A percentile compares a stretch with the other conserved stretches of the same genome.
These are phyloP conservation scores for Tenualosa thibaudeaui DNA, from an alignment of 2,797 vertebrate genomes.

Conservation along the genomic window DNA sequence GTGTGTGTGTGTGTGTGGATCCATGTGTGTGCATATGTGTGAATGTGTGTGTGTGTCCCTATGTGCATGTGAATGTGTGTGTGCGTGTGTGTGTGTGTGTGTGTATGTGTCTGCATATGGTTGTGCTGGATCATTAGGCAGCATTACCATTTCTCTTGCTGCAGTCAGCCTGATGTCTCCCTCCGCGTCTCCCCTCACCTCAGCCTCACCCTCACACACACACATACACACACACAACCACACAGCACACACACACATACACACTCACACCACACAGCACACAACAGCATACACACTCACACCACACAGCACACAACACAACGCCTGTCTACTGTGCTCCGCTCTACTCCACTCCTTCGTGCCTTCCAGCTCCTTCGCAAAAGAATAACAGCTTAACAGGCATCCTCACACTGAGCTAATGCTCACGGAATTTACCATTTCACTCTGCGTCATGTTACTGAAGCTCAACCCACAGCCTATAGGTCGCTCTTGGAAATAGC, in stretches of 20 bases:
- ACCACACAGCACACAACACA: too few relatives aligned
- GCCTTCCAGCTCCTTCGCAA: background rate
- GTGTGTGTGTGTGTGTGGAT: background rate
- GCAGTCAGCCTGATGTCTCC: conserved; percentile 25
- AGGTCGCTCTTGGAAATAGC: background rate
- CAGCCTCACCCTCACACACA: background rate
- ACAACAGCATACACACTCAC: too few relatives aligned
- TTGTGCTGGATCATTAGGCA: conserved; percentile 9
- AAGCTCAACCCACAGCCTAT: background rate
- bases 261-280: too few relatives aligned
- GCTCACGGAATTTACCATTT: background rate
- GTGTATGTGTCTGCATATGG: conserved; percentile 12
- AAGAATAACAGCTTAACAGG: conserved; percentile 6
- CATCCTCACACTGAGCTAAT: conserved; percentile 8
- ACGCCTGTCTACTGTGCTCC: background rate
- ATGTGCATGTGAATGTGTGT: background rate
- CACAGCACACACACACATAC: too few relatives aligned
- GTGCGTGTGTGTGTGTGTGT: conserved; percentile 1
- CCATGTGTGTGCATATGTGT: conserved; percentile 1
- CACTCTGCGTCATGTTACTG: background rate
- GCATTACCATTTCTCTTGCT: conserved; percentile 24
- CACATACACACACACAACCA: too few relatives aligned
- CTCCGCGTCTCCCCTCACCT: background rate
- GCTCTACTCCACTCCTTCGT: background rate
- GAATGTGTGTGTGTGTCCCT: background rate